These are phyloP conservation scores for Schizotus pectinicornis DNA, from an alignment of 2,888 invertebrate species.

Conservation along the genomic window DNA sequence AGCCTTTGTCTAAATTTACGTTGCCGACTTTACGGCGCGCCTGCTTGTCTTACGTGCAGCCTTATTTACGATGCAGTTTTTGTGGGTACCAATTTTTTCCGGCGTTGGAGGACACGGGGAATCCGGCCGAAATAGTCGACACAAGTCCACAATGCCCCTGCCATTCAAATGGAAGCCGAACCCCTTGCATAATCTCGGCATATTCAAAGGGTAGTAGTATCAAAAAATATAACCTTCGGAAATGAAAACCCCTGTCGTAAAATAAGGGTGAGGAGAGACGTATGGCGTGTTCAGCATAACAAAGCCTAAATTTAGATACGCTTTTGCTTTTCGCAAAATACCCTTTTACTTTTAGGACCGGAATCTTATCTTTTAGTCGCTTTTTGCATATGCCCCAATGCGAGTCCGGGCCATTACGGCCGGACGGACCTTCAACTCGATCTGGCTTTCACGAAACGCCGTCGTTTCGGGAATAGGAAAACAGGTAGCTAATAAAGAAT, in stretches of 20 bases:
- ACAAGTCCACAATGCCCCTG: slow-evolving; percentile 14
- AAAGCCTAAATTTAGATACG: slow-evolving; percentile 53
- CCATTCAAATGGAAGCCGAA: slow-evolving; percentile 10
- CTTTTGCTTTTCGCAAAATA: slow-evolving; percentile 55
- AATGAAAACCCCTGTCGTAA: slow-evolving; percentile 54
- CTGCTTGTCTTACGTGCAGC: too few species aligned
- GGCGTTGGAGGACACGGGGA: too few species aligned
- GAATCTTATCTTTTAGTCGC: slow-evolving; percentile 41
- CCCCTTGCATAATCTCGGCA: slow-evolving; percentile 53
- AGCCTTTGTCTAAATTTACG: too few species aligned
- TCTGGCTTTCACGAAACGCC: too few species aligned
- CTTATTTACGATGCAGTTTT: too few species aligned
- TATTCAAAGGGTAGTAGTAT: slow-evolving; percentile 52
- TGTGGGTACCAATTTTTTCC: too few species aligned
- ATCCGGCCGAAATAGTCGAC: too few species aligned
- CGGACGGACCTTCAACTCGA: not conserved
- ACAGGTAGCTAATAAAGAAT: too few species aligned
- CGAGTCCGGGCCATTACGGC: slow-evolving; percentile 2
- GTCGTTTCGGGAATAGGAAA: too few species aligned
- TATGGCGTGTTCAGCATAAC: slow-evolving; percentile 50
- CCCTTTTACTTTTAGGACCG: slow-evolving; percentile 51
- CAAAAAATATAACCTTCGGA: slow-evolving; percentile 55
- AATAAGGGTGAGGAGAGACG: slow-evolving; percentile 44
- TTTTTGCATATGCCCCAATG: slow-evolving; percentile 42
- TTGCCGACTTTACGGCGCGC: too few species aligned